phyloP scores from a whole-genome alignment of 2,888 invertebrate species.

The Leucophora obtusa region DNA sequence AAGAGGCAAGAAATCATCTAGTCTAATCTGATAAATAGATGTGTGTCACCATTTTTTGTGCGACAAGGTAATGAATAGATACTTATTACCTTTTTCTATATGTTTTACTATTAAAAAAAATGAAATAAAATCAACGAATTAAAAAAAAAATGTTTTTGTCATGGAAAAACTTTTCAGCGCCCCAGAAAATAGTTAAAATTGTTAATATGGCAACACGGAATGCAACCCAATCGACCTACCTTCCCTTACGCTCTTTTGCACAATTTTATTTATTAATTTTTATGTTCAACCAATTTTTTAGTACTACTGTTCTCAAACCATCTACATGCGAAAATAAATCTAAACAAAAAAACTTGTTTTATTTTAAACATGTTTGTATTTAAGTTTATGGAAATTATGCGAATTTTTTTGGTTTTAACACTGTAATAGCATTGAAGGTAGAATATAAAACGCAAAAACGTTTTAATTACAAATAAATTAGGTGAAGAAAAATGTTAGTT shows the following conservation, averaged over 20 bases:
- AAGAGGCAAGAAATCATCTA: no score
- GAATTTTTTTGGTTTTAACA: constrained; percentile 47
- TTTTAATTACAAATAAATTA: not conserved
- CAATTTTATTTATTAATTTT: not conserved
- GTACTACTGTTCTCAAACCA: constrained; percentile 12
- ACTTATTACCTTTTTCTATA: no score
- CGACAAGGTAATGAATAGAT: no score
- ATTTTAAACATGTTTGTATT: constrained; percentile 49
- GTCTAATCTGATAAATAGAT: no score
- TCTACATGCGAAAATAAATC: not conserved
- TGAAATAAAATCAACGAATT: no score
- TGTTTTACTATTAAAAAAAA: no score
- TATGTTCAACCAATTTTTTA: not conserved
- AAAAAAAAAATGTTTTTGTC: no score
- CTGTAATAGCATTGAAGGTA: constrained; percentile 45
- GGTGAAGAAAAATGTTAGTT: not conserved
- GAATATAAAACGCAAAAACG: not conserved
- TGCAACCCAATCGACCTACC: not conserved
- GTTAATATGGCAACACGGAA: no score
- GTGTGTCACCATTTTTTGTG: no score
- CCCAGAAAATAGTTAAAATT: no score
- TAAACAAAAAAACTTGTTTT: constrained; percentile 40
- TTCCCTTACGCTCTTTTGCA: not conserved
- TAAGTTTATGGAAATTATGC: constrained; percentile 59
- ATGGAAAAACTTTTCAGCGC: no score